Evolutionary conservation across 2,888 invertebrate genomes (phyloP).

Genomic region (Tetragnatha montana): DNA sequence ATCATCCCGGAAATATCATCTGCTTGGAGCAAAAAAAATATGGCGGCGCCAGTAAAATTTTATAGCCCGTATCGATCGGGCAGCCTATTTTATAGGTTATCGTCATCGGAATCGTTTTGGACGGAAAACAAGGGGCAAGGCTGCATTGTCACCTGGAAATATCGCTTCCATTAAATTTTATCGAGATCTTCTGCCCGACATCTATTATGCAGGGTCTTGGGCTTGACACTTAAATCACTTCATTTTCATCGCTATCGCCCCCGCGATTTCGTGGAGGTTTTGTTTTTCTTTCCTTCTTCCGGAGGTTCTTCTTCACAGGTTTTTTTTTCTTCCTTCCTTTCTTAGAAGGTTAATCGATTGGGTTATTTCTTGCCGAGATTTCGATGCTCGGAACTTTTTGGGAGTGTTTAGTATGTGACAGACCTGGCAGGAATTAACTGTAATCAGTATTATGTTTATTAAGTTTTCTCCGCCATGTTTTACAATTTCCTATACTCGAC

Average conservation of each 20-base stretch:
- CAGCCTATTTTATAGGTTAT: constrained; percentile 65
- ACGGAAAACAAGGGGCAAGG: constrained; percentile 33
- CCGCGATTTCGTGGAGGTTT: background rate
- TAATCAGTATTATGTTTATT: too few relatives aligned
- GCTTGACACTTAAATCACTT: constrained; percentile 54
- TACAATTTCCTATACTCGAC: too few relatives aligned
- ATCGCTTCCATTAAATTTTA: constrained; percentile 63
- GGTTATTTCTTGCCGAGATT: too few relatives aligned
- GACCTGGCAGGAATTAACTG: too few relatives aligned
- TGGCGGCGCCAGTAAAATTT: constrained; percentile 48
- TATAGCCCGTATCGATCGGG: constrained; percentile 50
- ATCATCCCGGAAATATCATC: background rate
- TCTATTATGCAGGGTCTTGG: constrained; percentile 55
- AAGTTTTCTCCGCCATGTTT: too few relatives aligned
- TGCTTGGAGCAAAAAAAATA: constrained; percentile 30
- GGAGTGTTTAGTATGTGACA: too few relatives aligned
- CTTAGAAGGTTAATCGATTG: too few relatives aligned
- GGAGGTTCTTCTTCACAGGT: too few relatives aligned
- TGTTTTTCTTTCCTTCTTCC: background rate
- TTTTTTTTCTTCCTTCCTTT: too few relatives aligned
- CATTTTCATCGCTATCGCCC: constrained; percentile 13
- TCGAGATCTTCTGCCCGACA: constrained; percentile 42
- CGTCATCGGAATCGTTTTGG: constrained; percentile 46
- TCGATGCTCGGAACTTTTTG: too few relatives aligned
- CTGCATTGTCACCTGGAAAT: constrained; percentile 59